Base-by-base conservation (phyloP, 1,140 invertebrate genomes). In the Oncopeltus fasciatus region DNA sequence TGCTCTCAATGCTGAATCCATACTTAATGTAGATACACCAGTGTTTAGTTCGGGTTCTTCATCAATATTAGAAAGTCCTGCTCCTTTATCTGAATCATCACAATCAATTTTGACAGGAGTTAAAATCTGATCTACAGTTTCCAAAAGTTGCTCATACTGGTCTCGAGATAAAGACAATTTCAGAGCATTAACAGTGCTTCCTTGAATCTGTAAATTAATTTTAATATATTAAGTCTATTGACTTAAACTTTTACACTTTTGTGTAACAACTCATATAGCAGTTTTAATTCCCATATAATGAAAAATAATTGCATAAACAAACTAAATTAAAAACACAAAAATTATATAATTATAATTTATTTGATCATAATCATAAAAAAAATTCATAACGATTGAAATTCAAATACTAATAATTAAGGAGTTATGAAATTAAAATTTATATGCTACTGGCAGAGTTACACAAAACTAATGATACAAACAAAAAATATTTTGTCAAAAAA, bases 61-160 rank as follows among this genome's bases (percentile, higher is more conserved):
- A 20, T 66, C 67, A 46, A 76, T 76, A 63, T 76, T 72, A 1
- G 63, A 63, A n/a, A 69, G 60, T 43, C 16, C 46, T 20, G 20
- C 31, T 5, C 26, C 38, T 12, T 27, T 49, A 18, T 28, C 47
- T 43, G 33, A 24, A n/a, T 46, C 38, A 14, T 56, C 46, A 21
- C 2, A 14, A 28, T 58, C 49, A 16, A 21, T 57, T 31, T 33
- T n/a, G 4, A 57, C 24, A 20, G 38, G 33, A 29, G 38, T 73
- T 24, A 79, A 71, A 12, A 78, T 46, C 38, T 70, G 78, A 44
- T 81, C 75, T 20, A 84, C 70, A 1, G 86, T 90, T 64, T 93
- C 87, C 46, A 93, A 74, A 27, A 95, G 74, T 72, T 95, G 90
- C 72, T 92, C 87, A 71, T 95, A 95, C 69, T 95, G 91, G 24